Evolutionary conservation across 2,797 vertebrate genomes (phyloP), one percentile per base, ranked within the genome.

Genomic region (Neomorphus geoffroyi): DNA sequence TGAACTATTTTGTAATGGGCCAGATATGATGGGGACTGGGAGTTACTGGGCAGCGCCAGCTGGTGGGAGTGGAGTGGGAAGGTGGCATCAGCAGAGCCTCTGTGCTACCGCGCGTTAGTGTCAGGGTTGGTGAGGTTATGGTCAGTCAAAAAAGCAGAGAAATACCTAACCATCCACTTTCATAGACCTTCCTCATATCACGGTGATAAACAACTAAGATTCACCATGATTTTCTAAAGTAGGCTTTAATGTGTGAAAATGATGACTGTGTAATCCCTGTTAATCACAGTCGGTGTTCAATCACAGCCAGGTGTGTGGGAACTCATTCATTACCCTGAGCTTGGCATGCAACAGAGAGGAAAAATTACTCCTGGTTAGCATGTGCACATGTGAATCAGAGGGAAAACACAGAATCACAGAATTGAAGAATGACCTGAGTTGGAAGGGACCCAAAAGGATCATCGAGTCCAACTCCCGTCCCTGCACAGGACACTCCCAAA

Each of bases 321-420:
- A 60, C 32, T 35, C 30, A 9, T 10, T 37, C 7, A 5, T 60
- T 18, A 65, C 28, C 30, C 65, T 5, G 15, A 39, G 37, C 18
- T 51, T 48, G 48, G n/a, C 18, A 13, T 5, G 30, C 10, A 72
- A 32, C 3, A 35, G 15, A 27, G 33, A 28, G 18, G 41, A 6
- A 30, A 70, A 87, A 46, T 15, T 15, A 26, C 6, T 21, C 57
- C 32, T n/a, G 22, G 4, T 14, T 48, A 48, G 54, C 32, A 24
- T 0, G 13, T 8, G 32, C 18, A 6, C 0, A 0, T 24, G 32
- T 0, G 4, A 62, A 56, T 3, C 1, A 2, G 28, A 33, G 3
- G 9, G 37, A 64, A 64, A 78, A 39, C 24, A n/a, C n/a, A n/a
- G n/a, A n/a, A n/a, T n/a, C n/a, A n/a, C n/a, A n/a, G n/a, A n/a